Evolutionary conservation across 2,888 invertebrate genomes (phyloP), one percentile per base, ranked within the genome.

Genomic region (Eupithecia insigniata): DNA sequence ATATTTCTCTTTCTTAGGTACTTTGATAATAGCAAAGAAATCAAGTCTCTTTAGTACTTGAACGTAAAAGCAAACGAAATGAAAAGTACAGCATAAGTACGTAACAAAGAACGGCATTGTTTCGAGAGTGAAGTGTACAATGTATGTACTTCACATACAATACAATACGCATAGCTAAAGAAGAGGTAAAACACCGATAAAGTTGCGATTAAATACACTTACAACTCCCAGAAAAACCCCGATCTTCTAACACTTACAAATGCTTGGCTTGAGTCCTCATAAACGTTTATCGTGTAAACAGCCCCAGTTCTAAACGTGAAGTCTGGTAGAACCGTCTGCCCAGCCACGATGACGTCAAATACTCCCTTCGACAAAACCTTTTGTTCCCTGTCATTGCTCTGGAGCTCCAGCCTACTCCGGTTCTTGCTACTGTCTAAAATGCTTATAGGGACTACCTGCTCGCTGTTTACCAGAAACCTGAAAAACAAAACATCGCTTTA

Each of bases 261-360:
- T 55, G 80, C 81, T 14, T 89, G 88, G n/a, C 81, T 79, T 0
- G 80, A 81, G 64, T 90, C 90, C 78, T 92, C 83, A 81, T 91
- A 86, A 72, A 94, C 84, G 79, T 95, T 89, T 14, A 96, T 82
- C 0, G 96, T 95, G 79, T 96, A 97, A 18, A 96, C 96, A 18
- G 96, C 97, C 0, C 97, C 97, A 6, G 95, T 85, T 80, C 92
- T 88, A 1, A 96, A 89, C 0, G 74, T 76, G 74, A 87, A 93
- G 69, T 85, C 82, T 22, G 82, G 78, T 22, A 90, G 65, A 8
- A 94, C 82, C 36, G 78, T 76, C 34, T 83, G 79, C 0, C 85
- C 87, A 69, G 90, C 85, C 1, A 95, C 78, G 10, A 82, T 61
- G 1, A 95, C 80, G 61, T 94, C 85, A 75, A 92, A 94, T 0